Evolutionary conservation across 2,113 vertebrate genomes (phyloP).

Genomic region (Hypocryptadius cinnamomeus): DNA sequence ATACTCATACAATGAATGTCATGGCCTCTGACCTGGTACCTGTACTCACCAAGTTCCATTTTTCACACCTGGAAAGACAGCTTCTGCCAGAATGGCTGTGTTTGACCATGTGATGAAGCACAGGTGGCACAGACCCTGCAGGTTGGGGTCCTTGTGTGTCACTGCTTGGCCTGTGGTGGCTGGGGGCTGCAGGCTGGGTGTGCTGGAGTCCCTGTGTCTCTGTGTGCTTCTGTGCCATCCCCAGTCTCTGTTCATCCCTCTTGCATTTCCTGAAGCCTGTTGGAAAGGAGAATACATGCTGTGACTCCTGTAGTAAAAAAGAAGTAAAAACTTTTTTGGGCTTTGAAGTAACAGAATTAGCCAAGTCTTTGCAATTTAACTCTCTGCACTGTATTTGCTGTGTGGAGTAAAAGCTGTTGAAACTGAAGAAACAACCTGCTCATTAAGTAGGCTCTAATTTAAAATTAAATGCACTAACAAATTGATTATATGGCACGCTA

Average conservation of each 20-base stretch:
- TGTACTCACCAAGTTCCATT: neutral
- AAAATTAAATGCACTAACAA: neutral
- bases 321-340: neutral
- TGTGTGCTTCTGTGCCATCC: neutral
- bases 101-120: too few relatives aligned
- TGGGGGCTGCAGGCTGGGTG: neutral
- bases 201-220: neutral
- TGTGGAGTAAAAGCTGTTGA: neutral
- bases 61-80: neutral
- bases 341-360: neutral
- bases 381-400: neutral
- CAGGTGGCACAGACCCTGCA: neutral
- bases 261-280: neutral
- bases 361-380: neutral
- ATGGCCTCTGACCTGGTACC: neutral
- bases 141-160: neutral
- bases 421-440: neutral
- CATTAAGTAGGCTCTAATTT: neutral
- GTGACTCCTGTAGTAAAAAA: neutral
- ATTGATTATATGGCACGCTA: neutral
- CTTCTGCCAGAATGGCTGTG: neutral
- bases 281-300: neutral
- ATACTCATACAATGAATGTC: rapidly evolving
- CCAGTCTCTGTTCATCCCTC: neutral
- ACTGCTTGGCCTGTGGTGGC: rapidly evolving